A percentile compares a stretch with the other conserved stretches of the same genome.
Evolutionary conservation across 2,888 invertebrate genomes (phyloP).

Genomic region (Cryptocephalus moraei): DNA sequence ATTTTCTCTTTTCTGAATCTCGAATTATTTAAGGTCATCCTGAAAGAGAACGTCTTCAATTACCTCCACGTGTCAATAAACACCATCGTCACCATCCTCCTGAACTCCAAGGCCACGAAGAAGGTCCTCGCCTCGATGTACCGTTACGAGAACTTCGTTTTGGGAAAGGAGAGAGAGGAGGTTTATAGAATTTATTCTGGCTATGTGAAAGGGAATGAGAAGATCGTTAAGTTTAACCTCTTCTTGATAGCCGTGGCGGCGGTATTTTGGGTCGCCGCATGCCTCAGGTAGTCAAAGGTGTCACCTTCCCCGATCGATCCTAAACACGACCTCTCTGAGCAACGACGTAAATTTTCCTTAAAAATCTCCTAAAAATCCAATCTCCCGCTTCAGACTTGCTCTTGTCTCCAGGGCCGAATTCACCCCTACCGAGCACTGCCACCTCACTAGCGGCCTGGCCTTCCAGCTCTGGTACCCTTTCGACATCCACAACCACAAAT

Average conservation of each 20-base stretch:
- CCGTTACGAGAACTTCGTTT: slow-evolving; percentile 2
- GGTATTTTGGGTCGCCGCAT: slow-evolving; percentile 2
- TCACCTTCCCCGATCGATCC: background rate
- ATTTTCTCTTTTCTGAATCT: too few relatives aligned
- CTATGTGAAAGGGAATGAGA: slow-evolving; percentile 4
- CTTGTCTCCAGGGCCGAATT: slow-evolving; percentile 1
- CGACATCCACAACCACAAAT: slow-evolving; percentile 2
- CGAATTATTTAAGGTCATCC: background rate
- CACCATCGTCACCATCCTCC: slow-evolving; percentile 4
- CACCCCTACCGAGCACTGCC: slow-evolving; percentile 5
- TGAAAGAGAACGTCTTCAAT: slow-evolving; percentile 5
- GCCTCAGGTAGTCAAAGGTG: slow-evolving; percentile 3
- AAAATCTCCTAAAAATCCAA: background rate
- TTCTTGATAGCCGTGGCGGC: slow-evolving; percentile 1
- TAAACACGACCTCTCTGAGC: too few relatives aligned
- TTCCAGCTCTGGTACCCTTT: slow-evolving; percentile 9
- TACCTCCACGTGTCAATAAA: slow-evolving; percentile 6
- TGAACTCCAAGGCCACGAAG: slow-evolving; percentile 1
- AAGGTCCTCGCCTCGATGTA: slow-evolving; percentile 2
- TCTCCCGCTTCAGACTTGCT: too few relatives aligned
- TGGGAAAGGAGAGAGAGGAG: background rate
- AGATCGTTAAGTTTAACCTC: slow-evolving; percentile 1
- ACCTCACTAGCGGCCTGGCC: slow-evolving; percentile 1
- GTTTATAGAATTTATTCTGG: slow-evolving; percentile 5
- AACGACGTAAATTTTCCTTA: background rate